Evolutionary conservation across 1,140 invertebrate species (phyloP), one percentile per base, ranked within the genome.

Genomic region (Acyrthosiphon pisum): DNA sequence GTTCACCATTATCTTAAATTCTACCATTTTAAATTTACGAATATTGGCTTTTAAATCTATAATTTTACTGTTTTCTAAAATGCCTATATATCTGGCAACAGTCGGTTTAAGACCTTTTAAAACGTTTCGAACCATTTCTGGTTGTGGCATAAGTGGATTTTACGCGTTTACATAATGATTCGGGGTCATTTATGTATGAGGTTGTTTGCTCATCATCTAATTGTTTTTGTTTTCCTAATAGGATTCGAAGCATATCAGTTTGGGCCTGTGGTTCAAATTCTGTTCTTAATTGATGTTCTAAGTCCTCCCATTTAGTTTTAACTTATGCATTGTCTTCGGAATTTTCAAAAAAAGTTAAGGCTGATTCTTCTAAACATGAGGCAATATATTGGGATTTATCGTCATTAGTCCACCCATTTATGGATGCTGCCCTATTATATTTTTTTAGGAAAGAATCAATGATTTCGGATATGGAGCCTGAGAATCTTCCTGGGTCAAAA

Each of bases 81-180:
- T 87, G 7, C 84, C 84, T 48, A 87, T 87, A 18, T 87, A 87
- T 87, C 84, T 87, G 7, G 84, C 84, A 46, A 87, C 30, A 14
- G 37, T 46, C 6, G 84, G 84, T 87, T 46, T 87, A 26, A 87
- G 30, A 44, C 44, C 84, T 48, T 87, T 87, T n/a, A 87, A 30
- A 6, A 87, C n/a, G 30, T 87, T 87, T 44, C 84, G 23, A 26
- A 87, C 84, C 44, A 87, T 48, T 48, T 87, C 84, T 26, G 7
- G 22, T n/a, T 87, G 41, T 46, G 84, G 84, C 84, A 87, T 48
- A 46, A 30, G 22, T 26, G 8, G 8, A 46, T 87, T 87, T 26
- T 87, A 87, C 30, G 8, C 84, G 22, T 46, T 46, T 87, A n/a
- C 44, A 87, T 87, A 46, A 48, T 6, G 84, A 26, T 87, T 46